These are phyloP conservation scores for Odontothrips loti DNA, from an alignment of 2,888 invertebrate genomes.

Conservation along the genomic window DNA sequence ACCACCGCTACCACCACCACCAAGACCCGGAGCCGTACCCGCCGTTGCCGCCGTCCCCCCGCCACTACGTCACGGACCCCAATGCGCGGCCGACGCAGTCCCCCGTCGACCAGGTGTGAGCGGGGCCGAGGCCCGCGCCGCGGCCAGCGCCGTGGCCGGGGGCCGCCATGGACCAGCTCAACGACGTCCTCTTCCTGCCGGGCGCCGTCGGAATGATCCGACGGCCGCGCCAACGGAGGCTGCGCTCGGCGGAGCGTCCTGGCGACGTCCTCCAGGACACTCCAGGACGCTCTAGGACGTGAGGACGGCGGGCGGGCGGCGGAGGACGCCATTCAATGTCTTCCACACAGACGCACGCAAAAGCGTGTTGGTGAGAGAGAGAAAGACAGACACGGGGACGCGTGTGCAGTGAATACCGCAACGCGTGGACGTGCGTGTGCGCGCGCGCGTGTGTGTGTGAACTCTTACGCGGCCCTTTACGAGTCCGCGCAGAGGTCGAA, in stretches of 20 bases:
- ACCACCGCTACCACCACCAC: constrained; percentile 39
- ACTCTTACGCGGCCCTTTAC: no score
- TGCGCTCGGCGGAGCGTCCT: no score
- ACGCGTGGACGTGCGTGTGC: not conserved
- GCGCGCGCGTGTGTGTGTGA: not conserved
- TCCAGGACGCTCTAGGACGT: no score
- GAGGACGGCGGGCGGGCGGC: no score
- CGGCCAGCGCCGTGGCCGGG: not conserved
- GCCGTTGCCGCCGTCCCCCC: not conserved
- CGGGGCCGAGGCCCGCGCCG: not conserved
- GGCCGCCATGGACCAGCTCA: not conserved
- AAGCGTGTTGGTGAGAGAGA: no score
- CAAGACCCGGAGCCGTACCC: constrained; percentile 32
- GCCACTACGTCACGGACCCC: constrained; percentile 15
- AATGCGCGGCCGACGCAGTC: not conserved
- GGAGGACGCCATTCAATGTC: no score
- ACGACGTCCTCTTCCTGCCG: constrained; percentile 3
- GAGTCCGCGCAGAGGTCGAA: no score
- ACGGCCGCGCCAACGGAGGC: not conserved
- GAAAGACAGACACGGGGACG: no score
- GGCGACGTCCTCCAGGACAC: not conserved
- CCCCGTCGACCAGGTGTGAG: constrained; percentile 23
- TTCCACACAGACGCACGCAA: no score
- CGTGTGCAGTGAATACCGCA: not conserved
- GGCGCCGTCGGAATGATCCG: not conserved